A percentile compares a stretch with the other conserved stretches of the same genome.
Conservation (phyloP, 2,888 invertebrate genomes). For the Opisthograptis luteolata region DNA sequence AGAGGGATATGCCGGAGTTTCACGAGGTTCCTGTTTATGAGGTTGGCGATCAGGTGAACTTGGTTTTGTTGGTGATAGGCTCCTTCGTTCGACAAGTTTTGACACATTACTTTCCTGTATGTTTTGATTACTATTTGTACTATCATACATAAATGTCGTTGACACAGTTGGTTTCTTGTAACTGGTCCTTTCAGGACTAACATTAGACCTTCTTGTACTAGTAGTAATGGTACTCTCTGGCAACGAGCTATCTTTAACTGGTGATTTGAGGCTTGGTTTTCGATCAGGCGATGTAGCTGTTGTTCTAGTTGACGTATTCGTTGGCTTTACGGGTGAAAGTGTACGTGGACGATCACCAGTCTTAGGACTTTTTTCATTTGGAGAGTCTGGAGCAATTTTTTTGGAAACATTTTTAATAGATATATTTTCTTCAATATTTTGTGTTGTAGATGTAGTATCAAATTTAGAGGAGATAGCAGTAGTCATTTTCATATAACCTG, state of each 20-base stretch:
- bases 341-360: conserved; percentile 1
- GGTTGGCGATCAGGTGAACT: conserved; percentile 11
- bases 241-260: conserved; percentile 4
- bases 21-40: conserved; percentile 27
- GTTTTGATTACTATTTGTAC: conserved; percentile 31
- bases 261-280: conserved; percentile 11
- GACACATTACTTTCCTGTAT: conserved; percentile 30
- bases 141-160: conserved; percentile 35
- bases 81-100: conserved; percentile 15
- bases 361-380: not conserved
- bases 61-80: conserved; percentile 28
- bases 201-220: conserved; percentile 22
- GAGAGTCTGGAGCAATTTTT: conserved; percentile 8
- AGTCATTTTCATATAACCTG: conserved; percentile 21
- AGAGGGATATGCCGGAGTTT: conserved; percentile 20
- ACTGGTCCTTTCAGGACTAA: conserved; percentile 43
- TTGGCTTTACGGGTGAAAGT: conserved; percentile 7
- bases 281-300: conserved; percentile 16
- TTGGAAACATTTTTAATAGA: conserved; percentile 11
- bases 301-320: not conserved
- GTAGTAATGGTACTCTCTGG: conserved; percentile 20
- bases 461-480: conserved; percentile 15
- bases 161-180: conserved; percentile 37
- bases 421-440: conserved; percentile 12
- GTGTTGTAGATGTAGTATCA: conserved; percentile 16